Evolutionary conservation across 2,113 vertebrate species (phyloP).

Genomic region (Parotia lawesii): DNA sequence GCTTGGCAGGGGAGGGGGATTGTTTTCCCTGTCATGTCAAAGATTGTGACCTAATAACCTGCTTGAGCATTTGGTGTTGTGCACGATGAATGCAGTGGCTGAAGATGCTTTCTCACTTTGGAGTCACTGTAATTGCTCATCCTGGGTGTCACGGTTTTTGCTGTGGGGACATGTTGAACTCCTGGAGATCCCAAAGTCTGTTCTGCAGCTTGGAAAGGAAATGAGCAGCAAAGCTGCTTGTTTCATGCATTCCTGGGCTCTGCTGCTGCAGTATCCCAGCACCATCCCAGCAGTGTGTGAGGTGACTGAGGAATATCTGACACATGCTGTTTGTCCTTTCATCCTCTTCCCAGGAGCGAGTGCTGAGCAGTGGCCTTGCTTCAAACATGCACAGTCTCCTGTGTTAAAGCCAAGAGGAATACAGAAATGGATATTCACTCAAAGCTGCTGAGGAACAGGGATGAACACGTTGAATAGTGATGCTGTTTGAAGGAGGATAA

Average conservation of each 20-base stretch:
- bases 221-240: not conserved
- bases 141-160: not conserved
- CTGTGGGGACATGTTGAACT: not conserved
- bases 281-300: not conserved
- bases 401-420: not conserved
- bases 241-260: not conserved
- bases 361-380: not conserved
- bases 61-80: not conserved
- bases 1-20: not conserved
- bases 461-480: fast-evolving
- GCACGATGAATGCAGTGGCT: not conserved
- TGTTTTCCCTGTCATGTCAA: not conserved
- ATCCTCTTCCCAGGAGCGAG: not conserved
- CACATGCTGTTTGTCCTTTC: not conserved
- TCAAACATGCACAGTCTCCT: fast-evolving
- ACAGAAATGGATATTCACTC: not conserved
- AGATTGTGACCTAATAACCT: not conserved
- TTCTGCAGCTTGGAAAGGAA: not conserved
- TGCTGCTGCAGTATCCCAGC: not conserved
- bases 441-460: not conserved
- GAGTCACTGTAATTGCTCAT: not conserved
- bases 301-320: not conserved
- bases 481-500: not conserved
- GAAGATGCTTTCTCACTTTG: not conserved
- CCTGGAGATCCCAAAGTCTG: not conserved